phyloP scores from a whole-genome alignment of 2,888 invertebrate species.

The Bugulina stolonifera region DNA sequence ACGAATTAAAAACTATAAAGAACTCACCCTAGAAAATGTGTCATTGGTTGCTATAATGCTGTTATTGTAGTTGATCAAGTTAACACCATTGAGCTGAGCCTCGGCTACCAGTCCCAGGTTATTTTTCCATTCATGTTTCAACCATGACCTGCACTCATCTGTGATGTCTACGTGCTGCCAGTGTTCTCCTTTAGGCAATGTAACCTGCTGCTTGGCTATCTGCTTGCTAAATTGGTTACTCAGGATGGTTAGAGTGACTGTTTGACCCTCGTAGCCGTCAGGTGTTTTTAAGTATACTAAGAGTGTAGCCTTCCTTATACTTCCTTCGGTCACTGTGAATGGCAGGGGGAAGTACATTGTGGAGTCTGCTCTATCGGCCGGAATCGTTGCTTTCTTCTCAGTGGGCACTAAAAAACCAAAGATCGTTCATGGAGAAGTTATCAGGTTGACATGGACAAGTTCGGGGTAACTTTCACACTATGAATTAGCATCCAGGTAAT shows the following conservation, averaged over 20 bases:
- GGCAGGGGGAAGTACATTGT: slow-evolving; percentile 22
- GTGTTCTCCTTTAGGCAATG: slow-evolving; percentile 30
- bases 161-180: slow-evolving; percentile 40
- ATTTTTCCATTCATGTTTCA: slow-evolving; percentile 31
- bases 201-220: not conserved
- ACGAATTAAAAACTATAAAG: no score
- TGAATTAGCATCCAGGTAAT: no score
- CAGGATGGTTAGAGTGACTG: not conserved
- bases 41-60: not conserved
- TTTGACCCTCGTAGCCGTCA: not conserved
- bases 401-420: not conserved
- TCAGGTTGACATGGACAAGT: no score
- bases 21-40: not conserved
- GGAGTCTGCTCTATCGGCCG: not conserved
- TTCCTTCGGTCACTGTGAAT: not conserved
- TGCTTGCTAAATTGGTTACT: not conserved
- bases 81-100: slow-evolving; percentile 34
- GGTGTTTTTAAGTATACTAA: not conserved
- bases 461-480: no score
- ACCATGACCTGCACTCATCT: slow-evolving; percentile 35
- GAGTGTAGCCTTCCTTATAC: not conserved
- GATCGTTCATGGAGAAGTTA: no score
- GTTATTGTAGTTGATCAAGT: slow-evolving; percentile 24
- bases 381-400: not conserved
- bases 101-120: slow-evolving; percentile 37